These are phyloP conservation scores for Drosophila sp. DNA, from an alignment of 1,140 invertebrate species.

Conservation along the genomic window DNA sequence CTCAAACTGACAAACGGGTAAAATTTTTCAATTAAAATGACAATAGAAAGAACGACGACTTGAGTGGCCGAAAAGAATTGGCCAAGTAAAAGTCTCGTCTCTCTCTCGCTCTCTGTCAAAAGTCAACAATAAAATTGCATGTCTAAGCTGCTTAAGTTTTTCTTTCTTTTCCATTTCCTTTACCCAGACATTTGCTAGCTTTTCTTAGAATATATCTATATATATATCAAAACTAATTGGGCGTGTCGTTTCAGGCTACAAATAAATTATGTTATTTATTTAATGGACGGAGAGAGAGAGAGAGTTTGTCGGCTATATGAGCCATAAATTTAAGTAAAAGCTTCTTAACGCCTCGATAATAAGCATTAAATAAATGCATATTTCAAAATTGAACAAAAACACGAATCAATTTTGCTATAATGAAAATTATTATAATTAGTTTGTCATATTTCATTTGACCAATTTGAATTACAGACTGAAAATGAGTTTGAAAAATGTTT, in stretches of 20 bases:
- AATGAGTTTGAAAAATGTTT: too few relatives aligned
- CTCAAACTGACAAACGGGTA: slow-evolving; percentile 7
- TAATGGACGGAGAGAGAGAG: background rate
- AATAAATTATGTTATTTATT: slow-evolving; percentile 25
- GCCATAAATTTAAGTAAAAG: slow-evolving; percentile 21
- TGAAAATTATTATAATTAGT: background rate
- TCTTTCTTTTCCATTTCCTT: background rate
- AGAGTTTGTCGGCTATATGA: slow-evolving; percentile 2
- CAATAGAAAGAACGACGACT: slow-evolving; percentile 13
- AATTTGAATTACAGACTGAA: too few relatives aligned
- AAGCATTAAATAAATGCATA: background rate
- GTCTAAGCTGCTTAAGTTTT: slow-evolving; percentile 30
- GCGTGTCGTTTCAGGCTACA: slow-evolving; percentile 14
- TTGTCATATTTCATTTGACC: too few relatives aligned
- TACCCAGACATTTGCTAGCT: slow-evolving; percentile 1
- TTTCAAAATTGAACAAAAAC: slow-evolving; percentile 17
- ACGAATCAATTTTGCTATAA: background rate
- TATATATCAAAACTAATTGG: slow-evolving; percentile 25
- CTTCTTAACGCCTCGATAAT: background rate
- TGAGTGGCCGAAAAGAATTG: slow-evolving; percentile 28
- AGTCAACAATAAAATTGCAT: slow-evolving; percentile 31
- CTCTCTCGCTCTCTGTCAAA: background rate
- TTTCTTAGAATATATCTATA: slow-evolving; percentile 6
- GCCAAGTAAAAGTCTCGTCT: slow-evolving; percentile 10
- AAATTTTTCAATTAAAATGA: slow-evolving; percentile 35